Evolutionary conservation across 2,113 vertebrate genomes (phyloP).

Genomic region (Gavia stellata): DNA sequence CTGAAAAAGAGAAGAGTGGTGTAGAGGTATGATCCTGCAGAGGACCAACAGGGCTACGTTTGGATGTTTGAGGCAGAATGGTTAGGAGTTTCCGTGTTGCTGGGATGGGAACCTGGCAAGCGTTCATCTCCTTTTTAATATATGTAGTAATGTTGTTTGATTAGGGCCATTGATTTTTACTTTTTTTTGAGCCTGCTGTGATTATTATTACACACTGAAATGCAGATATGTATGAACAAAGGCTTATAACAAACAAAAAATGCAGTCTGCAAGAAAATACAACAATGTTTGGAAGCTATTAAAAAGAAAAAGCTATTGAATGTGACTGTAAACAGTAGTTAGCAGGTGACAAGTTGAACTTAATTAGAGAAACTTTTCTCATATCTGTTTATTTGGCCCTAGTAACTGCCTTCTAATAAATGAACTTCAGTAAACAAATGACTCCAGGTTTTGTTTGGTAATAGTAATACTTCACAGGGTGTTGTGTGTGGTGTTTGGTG

Average conservation of each 20-base stretch:
- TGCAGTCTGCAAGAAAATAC: background rate
- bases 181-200: background rate
- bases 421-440: background rate
- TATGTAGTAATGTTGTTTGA: background rate
- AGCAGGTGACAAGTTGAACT: background rate
- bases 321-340: background rate
- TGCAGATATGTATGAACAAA: background rate
- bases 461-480: background rate
- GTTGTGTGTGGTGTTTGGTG: background rate
- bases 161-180: background rate
- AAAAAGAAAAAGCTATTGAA: background rate
- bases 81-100: background rate
- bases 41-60: background rate
- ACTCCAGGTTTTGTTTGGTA: background rate
- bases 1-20: background rate
- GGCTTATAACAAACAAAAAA: background rate
- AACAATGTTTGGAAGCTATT: background rate
- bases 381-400: background rate
- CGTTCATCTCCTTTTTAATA: fast-evolving
- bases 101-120: background rate
- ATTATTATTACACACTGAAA: background rate
- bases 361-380: background rate
- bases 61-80: background rate
- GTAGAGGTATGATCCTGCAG: background rate
- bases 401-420: background rate